Evolutionary conservation across 2,797 vertebrate species (phyloP), one percentile per base, ranked within the genome.

Genomic region (Novumbra hubbsi): DNA sequence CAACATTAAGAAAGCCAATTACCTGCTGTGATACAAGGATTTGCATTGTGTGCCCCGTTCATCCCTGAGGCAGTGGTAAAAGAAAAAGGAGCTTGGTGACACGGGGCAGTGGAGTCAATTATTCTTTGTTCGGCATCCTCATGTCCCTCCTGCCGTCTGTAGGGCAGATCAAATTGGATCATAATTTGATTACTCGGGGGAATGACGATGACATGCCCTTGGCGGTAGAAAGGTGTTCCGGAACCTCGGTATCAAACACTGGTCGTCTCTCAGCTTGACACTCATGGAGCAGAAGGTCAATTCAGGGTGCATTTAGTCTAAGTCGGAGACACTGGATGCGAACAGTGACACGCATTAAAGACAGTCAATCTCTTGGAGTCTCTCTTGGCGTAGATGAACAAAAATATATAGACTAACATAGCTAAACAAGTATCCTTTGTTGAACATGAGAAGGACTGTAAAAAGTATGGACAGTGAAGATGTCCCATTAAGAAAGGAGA

Each of bases 151-250:
- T 84, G 83, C 84, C 79, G 76, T 87, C 83, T 71, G 76, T 71
- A 77, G 87, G 84, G 86, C 55, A 75, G 79, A 89, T 62, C 73
- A 79, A 85, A 88, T 87, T 88, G 83, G 86, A 90, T 86, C 85
- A 87, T 88, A 91, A 91, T 85, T 87, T 86, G 89, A 90, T 86
- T 84, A 87, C 88, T 87, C 1, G 38, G 74, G 84, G 88, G 84
- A 86, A 87, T 90, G 90, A 89, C 73, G 75, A 85, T 75, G 83
- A 67, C 78, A 30, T 81, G 87, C 82, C 89, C 88, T 86, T 86
- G 86, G 86, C 87, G 75, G 81, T 73, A 79, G 72, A 83, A 82
- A 72, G 41, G 73, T 74, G 79, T 80, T 80, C 75, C 32, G 71
- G 45, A 49, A 28, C 24, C 68, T 24, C n/a, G 48, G 19, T 70